A percentile compares a stretch with the other conserved stretches of the same genome.
Conservation (phyloP, 2,888 invertebrate species). For the Malthinus seriepunctatus region DNA sequence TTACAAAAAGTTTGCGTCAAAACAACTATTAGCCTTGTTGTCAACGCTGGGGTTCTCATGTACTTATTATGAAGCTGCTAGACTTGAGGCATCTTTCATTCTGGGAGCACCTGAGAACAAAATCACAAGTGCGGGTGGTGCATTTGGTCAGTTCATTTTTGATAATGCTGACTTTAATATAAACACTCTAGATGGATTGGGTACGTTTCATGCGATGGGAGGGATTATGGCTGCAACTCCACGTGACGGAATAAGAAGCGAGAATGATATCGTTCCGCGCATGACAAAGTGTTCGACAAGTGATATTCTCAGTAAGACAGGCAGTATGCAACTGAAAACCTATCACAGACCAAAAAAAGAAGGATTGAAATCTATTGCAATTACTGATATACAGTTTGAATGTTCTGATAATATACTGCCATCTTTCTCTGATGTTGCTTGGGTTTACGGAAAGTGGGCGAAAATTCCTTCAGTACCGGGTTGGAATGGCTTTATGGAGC, state of each 20-base stretch:
- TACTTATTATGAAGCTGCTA: slow-evolving; percentile 22
- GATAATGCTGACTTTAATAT: slow-evolving; percentile 33
- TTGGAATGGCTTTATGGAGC: slow-evolving; percentile 43
- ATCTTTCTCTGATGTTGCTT: slow-evolving; percentile 9
- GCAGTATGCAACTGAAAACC: neutral
- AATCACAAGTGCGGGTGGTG: neutral
- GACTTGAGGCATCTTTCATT: slow-evolving; percentile 24
- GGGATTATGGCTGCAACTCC: slow-evolving; percentile 25
- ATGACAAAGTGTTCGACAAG: neutral
- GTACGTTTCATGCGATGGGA: slow-evolving; percentile 34
- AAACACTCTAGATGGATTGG: slow-evolving; percentile 30
- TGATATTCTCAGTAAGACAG: neutral
- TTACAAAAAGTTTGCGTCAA: slow-evolving; percentile 24
- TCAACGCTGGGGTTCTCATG: slow-evolving; percentile 17
- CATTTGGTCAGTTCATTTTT: slow-evolving; percentile 26
- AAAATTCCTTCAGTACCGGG: slow-evolving; percentile 20
- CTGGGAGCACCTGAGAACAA: neutral
- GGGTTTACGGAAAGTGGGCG: neutral
- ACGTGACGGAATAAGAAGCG: slow-evolving; percentile 1
- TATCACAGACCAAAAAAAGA: slow-evolving; percentile 1
- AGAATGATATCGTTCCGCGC: slow-evolving; percentile 8
- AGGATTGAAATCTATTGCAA: neutral
- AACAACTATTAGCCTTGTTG: neutral
- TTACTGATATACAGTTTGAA: neutral
- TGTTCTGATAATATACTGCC: neutral